Base-by-base conservation (phyloP, 2,113 vertebrate species). In the Plestiodon gilberti region DNA sequence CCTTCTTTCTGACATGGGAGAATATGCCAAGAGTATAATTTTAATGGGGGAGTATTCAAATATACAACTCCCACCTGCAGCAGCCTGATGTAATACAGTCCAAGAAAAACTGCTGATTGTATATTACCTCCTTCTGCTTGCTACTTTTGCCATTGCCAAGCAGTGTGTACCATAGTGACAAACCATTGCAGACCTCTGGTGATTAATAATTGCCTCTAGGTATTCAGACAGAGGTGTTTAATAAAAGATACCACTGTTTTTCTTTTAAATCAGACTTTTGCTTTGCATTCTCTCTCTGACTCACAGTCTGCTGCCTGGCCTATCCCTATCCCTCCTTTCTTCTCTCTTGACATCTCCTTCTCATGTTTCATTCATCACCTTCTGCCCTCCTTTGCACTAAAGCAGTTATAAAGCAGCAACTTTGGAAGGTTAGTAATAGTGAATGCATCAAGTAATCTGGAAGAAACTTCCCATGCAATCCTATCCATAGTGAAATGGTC, bases 401-500 rank as follows among this genome's bases (percentile, higher is more conserved):
- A 18, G n/a, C 75, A 77, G 75, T 6, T 55, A 33, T 33, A 77
- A 77, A 57, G 52, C 48, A 77, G 17, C 48, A 77, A 77, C 75
- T 18, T 33, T 48, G n/a, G 52, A 57, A 28, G 75, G 48, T 22
- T 18, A 55, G 74, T 28, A 14, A 79, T 17, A 90, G 52, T 55
- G 1, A 0, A 64, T 87, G 33, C 7, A 80, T 89, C 81, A 85
- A 90, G 0, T 0, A 73, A 82, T 57, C 18, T 23, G 15, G 33
- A 70, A 38, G 28, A 86, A 87, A 62, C 65, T 38, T 30, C 89
- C 89, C 4, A 0, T 48, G 83, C 89, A 89, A 78, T 61, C 59
- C 80, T 92, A 87, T 87, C 87, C 70, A 0, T 15, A 81, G 78
- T 80, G 88, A 88, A 82, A 85, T 83, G 91, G 92, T 89, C 91